Base-by-base conservation (phyloP, 2,797 vertebrate species). In the Neosilurus mollespiculum region DNA sequence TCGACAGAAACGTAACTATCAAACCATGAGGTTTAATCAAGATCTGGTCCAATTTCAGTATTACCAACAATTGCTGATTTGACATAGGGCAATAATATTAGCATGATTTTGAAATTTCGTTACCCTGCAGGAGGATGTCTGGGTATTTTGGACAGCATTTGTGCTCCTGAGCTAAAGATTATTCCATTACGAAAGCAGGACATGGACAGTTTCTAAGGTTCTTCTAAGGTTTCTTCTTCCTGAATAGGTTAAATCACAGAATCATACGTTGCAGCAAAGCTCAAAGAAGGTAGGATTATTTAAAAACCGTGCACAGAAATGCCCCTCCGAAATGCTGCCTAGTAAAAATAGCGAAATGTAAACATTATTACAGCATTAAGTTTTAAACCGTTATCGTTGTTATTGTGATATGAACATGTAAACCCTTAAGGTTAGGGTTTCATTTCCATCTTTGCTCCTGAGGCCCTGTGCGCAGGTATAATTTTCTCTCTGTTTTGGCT, bases 351-450 rank as follows among this genome's bases (percentile, higher is more conserved):
- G 18, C 4, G 15, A 30, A 72, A 26, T 11, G 30, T 75, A 9
- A 72, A 72, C 59, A 51, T 34, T 30, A 22, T 49, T 22, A 6
- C 34, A 20, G 20, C 20, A n/a, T 61, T 61, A 24, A n/a, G 3
- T 56, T 72, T 43, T 24, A 53, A 53, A 72, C 14, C n/a, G 4
- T 76, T 77, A 22, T 16, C 12, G 72, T 24, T 43, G 18, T 61
- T 62, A 24, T 61, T 77, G 58, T 77, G 22, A n/a, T 24, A 77
- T 61, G 22, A 77, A 77, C n/a, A 61, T 37, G 56, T 61, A 49
- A 61, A 37, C 30, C 26, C 56, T 61, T n/a, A 24, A 15, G 20
- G 22, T 61, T 62, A 43, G 26, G 34, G 34, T 15, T 43, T 61
- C 30, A 76, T 43, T 18, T 64, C n/a, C 22, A n/a, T 59, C 26